phyloP scores from a whole-genome alignment of 2,113 vertebrate genomes.

The Nothoprocta pentlandii region DNA sequence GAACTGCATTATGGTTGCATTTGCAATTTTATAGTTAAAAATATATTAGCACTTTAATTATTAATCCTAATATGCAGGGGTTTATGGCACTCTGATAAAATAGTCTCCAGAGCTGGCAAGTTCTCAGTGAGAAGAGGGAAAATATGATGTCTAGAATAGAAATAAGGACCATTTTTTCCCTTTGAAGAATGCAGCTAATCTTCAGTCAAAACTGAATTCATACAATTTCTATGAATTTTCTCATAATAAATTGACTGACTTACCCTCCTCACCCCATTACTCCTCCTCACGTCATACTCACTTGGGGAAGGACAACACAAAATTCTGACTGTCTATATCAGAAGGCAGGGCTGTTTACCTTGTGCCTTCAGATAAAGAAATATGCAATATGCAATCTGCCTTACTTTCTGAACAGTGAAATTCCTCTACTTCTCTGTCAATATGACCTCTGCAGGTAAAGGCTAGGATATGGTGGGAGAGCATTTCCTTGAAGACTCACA shows the following conservation, averaged over 20 bases:
- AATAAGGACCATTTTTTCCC: not conserved
- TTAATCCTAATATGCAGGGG: not conserved
- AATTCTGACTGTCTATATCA: fast-evolving
- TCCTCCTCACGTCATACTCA: not conserved
- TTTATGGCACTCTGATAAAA: not conserved
- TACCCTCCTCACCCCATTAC: not conserved
- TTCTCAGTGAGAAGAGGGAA: not conserved
- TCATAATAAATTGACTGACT: not conserved
- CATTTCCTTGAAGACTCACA: not conserved
- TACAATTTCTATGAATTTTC: not conserved
- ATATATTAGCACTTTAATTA: slow-evolving; percentile 36
- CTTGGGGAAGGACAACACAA: not conserved
- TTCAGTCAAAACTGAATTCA: not conserved
- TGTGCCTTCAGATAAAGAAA: not conserved
- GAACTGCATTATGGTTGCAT: not conserved
- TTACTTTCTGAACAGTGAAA: not conserved
- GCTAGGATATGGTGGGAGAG: not conserved
- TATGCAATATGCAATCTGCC: not conserved
- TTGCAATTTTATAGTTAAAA: slow-evolving; percentile 37
- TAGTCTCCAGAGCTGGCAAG: not conserved
- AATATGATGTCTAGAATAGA: not conserved
- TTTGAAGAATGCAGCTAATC: not conserved
- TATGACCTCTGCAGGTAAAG: not conserved
- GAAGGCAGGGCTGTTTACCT: not conserved
- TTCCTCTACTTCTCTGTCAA: not conserved